Evolutionary conservation across 2,113 vertebrate species (phyloP).

Genomic region (Planiliza haematocheilus): DNA sequence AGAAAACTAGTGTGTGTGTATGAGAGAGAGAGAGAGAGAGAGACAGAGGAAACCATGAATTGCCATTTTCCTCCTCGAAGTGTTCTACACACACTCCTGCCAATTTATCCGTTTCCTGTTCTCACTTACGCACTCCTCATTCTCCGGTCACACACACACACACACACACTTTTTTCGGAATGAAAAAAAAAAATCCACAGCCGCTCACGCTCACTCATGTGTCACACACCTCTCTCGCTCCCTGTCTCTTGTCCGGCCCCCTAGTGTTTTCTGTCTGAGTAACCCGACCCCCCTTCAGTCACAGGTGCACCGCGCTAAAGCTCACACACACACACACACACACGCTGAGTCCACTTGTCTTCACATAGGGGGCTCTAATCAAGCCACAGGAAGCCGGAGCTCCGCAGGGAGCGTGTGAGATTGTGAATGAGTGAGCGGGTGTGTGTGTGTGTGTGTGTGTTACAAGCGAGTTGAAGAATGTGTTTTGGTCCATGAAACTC

Average conservation of each 20-base stretch:
- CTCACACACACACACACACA: constrained; percentile 56
- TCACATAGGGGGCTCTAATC: constrained; percentile 88
- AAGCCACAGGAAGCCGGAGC: constrained; percentile 85
- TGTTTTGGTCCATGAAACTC: constrained; percentile 66
- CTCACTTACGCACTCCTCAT: constrained; percentile 27
- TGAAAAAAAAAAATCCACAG: constrained; percentile 35
- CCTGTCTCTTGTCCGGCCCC: constrained; percentile 45
- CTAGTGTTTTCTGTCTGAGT: constrained; percentile 73
- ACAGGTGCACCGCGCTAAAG: constrained; percentile 86
- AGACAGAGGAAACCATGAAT: constrained; percentile 6
- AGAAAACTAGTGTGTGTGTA: background rate
- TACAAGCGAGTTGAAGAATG: constrained; percentile 73
- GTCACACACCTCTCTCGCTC: constrained; percentile 36
- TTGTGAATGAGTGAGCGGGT: constrained; percentile 50
- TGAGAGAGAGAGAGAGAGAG: too few relatives aligned
- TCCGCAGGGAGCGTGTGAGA: constrained; percentile 69
- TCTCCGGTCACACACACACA: constrained; percentile 16
- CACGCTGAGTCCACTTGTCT: constrained; percentile 88
- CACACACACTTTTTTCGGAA: constrained; percentile 28
- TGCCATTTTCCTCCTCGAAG: constrained; percentile 24
- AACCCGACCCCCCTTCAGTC: constrained; percentile 76
- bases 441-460: constrained; percentile 52
- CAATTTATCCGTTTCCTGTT: constrained; percentile 29
- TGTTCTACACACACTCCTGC: background rate
- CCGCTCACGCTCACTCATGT: constrained; percentile 37